Evolutionary conservation across 2,888 invertebrate genomes (phyloP).

Genomic region (Drosophila prolongata): DNA sequence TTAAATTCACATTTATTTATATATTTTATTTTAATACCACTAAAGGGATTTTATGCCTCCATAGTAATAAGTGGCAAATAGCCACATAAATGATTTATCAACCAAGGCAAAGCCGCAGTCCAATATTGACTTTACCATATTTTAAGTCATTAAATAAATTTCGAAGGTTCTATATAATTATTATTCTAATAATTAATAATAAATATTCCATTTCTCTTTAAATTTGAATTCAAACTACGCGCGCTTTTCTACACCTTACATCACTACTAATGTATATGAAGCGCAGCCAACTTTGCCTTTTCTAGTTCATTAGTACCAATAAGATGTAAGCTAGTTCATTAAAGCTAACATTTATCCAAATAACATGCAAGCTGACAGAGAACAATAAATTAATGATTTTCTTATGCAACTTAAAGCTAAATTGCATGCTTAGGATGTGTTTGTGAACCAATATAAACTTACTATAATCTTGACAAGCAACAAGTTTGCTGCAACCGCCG

Average conservation of each 20-base stretch:
- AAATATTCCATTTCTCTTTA: background rate
- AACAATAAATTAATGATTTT: background rate
- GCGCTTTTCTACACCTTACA: background rate
- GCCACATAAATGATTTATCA: too few relatives aligned
- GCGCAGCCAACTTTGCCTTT: slow-evolving; percentile 15
- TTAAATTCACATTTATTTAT: too few relatives aligned
- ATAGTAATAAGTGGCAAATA: background rate
- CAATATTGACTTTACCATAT: too few relatives aligned
- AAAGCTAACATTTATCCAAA: background rate
- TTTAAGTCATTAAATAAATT: too few relatives aligned
- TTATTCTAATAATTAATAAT: too few relatives aligned
- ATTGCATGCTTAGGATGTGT: too few relatives aligned
- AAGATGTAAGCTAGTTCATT: too few relatives aligned
- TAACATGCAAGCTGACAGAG: background rate
- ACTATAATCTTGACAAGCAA: slow-evolving; percentile 13
- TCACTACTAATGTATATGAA: background rate
- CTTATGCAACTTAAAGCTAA: accelerated
- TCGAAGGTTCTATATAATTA: too few relatives aligned
- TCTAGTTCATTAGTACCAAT: too few relatives aligned
- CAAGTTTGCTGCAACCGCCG: slow-evolving; percentile 24
- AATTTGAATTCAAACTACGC: background rate
- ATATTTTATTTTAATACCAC: background rate
- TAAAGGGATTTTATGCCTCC: background rate
- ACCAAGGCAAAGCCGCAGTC: too few relatives aligned
- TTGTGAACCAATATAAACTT: too few relatives aligned